phyloP scores from a whole-genome alignment of 1,140 invertebrate species.

The Hypsibius dujardini region DNA sequence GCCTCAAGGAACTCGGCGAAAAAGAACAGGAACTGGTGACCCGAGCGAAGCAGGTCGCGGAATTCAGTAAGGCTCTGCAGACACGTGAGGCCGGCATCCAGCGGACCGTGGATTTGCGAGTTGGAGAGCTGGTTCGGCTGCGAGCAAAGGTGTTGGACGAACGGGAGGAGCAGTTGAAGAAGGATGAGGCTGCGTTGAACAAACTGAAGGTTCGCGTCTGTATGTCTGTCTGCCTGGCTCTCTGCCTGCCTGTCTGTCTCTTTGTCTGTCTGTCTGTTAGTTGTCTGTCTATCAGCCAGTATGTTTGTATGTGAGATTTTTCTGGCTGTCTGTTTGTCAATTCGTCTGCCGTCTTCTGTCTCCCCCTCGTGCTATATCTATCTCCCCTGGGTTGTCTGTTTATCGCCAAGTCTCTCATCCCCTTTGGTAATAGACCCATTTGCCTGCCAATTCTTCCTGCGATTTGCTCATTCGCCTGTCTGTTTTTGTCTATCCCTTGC shows the following conservation, averaged over 20 bases:
- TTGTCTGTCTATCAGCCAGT: too few species aligned
- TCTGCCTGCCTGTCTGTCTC: not conserved
- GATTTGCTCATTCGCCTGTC: too few species aligned
- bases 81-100: not conserved
- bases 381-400: too few species aligned
- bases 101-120: not conserved
- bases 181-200: not conserved
- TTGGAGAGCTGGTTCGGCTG: not conserved
- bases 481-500: too few species aligned
- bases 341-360: not conserved
- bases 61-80: not conserved
- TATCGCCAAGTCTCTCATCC: too few species aligned
- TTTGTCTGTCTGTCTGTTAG: not conserved
- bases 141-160: not conserved
- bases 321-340: not conserved
- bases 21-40: not conserved
- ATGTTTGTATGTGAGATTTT: not conserved
- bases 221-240: not conserved
- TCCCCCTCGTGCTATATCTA: too few species aligned
- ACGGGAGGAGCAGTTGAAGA: constrained; percentile 5
- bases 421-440: too few species aligned
- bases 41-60: not conserved
- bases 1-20: not conserved
- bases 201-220: not conserved
- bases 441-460: too few species aligned